Percentiles rank a stretch among this genome's conserved stretches.
Evolutionary conservation across 2,888 invertebrate species (phyloP).

Genomic region (Xestia sexstrigata): DNA sequence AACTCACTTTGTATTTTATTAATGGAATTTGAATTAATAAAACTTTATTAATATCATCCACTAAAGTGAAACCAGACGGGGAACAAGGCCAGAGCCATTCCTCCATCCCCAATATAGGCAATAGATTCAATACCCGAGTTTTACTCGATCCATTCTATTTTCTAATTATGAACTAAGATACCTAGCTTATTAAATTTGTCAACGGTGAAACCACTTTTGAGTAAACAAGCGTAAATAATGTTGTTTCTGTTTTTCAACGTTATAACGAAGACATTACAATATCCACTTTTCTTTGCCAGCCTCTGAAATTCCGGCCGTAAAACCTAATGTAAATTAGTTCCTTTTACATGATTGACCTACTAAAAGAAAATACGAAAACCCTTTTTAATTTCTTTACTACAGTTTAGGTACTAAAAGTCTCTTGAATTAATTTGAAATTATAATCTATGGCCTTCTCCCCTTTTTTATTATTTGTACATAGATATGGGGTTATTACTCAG

Average conservation of each 20-base stretch:
- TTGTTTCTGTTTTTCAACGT: slow-evolving; percentile 31
- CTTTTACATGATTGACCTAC: slow-evolving; percentile 44
- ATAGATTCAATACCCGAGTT: slow-evolving; percentile 34
- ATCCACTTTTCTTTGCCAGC: slow-evolving; percentile 20
- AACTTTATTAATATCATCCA: slow-evolving; percentile 77
- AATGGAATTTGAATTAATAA: slow-evolving; percentile 63
- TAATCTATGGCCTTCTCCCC: slow-evolving; percentile 39
- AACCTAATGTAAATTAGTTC: slow-evolving; percentile 58
- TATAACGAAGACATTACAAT: slow-evolving; percentile 46
- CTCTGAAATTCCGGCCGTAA: slow-evolving; percentile 45
- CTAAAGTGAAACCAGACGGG: slow-evolving; percentile 36
- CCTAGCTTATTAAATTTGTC: slow-evolving; percentile 25
- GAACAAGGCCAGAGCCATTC: slow-evolving; percentile 20
- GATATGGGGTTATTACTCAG: slow-evolving; percentile 39
- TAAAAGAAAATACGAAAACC: slow-evolving; percentile 43
- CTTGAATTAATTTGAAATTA: slow-evolving; percentile 49
- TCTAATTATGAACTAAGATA: slow-evolving; percentile 40
- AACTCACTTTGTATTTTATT: slow-evolving; percentile 35
- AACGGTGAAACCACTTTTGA: slow-evolving; percentile 27
- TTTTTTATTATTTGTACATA: slow-evolving; percentile 54
- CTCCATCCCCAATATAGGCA: slow-evolving; percentile 22
- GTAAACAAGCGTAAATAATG: slow-evolving; percentile 29
- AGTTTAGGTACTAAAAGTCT: slow-evolving; percentile 38
- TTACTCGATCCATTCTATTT: slow-evolving; percentile 38
- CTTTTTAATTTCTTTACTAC: slow-evolving; percentile 41